phyloP scores from a whole-genome alignment of 2,888 invertebrate genomes.

The Trichogramma dendrolimi region DNA sequence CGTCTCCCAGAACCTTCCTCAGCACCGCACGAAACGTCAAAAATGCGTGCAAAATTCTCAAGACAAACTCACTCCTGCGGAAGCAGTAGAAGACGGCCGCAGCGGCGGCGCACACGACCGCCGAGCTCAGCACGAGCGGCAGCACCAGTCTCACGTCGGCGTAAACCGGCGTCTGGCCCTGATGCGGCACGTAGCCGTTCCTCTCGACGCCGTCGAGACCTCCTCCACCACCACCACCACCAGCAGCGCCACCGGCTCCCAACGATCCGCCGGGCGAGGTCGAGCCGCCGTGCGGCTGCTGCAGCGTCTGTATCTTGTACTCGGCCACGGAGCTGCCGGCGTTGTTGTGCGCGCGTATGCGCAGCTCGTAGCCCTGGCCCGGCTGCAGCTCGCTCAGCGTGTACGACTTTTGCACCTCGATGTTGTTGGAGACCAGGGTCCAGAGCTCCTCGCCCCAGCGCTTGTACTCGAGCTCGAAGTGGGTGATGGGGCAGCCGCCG shows the following conservation, averaged over 20 bases:
- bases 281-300: conserved; percentile 71
- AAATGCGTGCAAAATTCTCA: background rate
- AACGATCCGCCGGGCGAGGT: conserved; percentile 35
- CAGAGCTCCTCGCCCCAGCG: conserved; percentile 61
- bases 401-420: conserved; percentile 73
- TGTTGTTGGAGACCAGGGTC: conserved; percentile 77
- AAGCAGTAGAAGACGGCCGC: conserved; percentile 51
- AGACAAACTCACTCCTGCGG: conserved; percentile 44
- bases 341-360: conserved; percentile 72
- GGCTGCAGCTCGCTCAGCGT: conserved; percentile 74
- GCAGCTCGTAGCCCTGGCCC: conserved; percentile 56
- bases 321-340: conserved; percentile 79
- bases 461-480: conserved; percentile 77
- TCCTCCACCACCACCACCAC: no score
- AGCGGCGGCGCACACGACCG: conserved; percentile 48
- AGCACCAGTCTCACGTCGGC: conserved; percentile 49
- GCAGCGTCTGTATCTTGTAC: conserved; percentile 81
- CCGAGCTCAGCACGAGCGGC: conserved; percentile 47
- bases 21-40: no score
- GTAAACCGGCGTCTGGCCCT: conserved; percentile 43
- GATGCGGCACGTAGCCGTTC: conserved; percentile 41
- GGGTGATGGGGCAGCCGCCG: conserved; percentile 81
- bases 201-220: conserved; percentile 44
- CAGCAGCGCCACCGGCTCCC: no score
- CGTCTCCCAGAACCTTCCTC: no score